Evolutionary conservation across 2,797 vertebrate genomes (phyloP), one percentile per base, ranked within the genome.

Genomic region (Triplophysa yarkandensis): DNA sequence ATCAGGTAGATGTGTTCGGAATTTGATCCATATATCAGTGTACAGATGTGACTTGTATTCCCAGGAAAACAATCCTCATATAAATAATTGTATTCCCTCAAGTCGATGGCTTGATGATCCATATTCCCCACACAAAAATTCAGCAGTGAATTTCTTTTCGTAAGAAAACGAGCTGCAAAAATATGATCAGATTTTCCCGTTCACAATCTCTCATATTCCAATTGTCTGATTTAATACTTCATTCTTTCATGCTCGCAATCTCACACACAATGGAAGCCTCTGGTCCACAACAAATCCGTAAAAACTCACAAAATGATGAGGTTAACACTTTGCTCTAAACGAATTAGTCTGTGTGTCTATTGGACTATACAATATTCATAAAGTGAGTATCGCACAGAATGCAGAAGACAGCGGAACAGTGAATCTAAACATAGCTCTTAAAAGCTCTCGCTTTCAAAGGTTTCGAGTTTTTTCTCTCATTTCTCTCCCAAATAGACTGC

Each of bases 281-380:
- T 58, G 77, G 71, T 41, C 66, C 27, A 32, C 71, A 61, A 70
- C 78, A 72, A 62, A 77, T 70, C 21, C 14, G 36, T 54, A 46
- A 71, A 43, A 71, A 60, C 60, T 32, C 3, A 13, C 4, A 11
- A 13, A 36, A 58, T 71, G 60, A 66, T 55, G 21, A 79, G 57
- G 66, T 79, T 70, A 81, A 41, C 19, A 1, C 57, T 61, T 66
- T 58, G 28, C 71, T 67, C 57, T 5, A 43, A 76, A 67, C 48
- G 52, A 80, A 78, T 77, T 68, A 80, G 78, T 63, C 78, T 61
- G 66, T 44, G 60, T 41, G 48, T 77, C 48, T 68, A 23, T 52
- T 41, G 61, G 32, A 66, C 61, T 68, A 76, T 82, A 70, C 76
- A 82, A 78, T 82, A 82, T 82, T 80, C 73, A 82, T 80, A 39